Base-by-base conservation (phyloP, 2,113 vertebrate genomes). In the Potamarius usumacintae region DNA sequence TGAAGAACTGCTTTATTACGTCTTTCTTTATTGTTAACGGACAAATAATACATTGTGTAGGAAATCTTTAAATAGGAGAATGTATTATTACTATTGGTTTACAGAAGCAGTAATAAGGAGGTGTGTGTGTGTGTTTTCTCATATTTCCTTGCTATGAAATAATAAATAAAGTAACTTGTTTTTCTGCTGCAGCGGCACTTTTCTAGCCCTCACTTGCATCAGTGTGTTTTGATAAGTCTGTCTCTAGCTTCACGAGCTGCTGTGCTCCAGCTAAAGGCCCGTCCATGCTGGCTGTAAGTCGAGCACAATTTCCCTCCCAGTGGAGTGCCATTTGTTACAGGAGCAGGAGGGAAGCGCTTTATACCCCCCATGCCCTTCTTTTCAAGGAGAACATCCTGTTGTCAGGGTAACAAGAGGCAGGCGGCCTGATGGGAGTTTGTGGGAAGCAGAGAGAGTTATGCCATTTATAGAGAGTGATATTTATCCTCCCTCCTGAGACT, bases 341-440 rank as follows among this genome's bases (percentile, higher is more conserved):
- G 71, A 34, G 77, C 83, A 62, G 85, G 50, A 86, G 77, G 48
- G 30, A 67, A 74, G 69, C 18, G 81, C 65, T 86, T 69, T 60
- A 82, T 15, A 76, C 60, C 84, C 53, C 58, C 57, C 11, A 58
- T 85, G 82, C 78, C 82, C 85, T 88, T 83, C 50, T 91, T 89
- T 89, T 89, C 82, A 89, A 89, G 86, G 87, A 87, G 87, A 89
- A 88, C 85, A 65, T 57, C 80, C 87, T 82, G 86, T 89, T 89
- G 90, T 88, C 90, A 91, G 87, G 88, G 90, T 78, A 88, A 91
- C 90, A 57, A 72, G 82, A 88, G 86, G 63, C 88, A 86, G 83
- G 65, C 25, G 85, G 76, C 84, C 88, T 80, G 76, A 67, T 65
- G 60, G 84, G 88, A 90, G 84, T 88, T 71, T 83, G 62, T 81